These are phyloP conservation scores for Colostygia pectinataria DNA, from an alignment of 2,888 invertebrate species.

Conservation along the genomic window DNA sequence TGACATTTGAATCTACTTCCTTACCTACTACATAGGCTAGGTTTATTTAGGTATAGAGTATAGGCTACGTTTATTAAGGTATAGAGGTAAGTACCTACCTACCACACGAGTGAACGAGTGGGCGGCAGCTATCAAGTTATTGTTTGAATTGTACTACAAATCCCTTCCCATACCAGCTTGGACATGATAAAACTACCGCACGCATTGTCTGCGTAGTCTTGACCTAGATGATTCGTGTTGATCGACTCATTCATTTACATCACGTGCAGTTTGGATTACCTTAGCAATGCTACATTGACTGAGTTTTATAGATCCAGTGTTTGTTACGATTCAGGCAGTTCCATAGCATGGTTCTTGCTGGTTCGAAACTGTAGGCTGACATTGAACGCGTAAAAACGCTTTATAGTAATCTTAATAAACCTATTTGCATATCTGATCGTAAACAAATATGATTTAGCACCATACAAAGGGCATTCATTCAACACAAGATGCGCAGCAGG, in stretches of 20 bases:
- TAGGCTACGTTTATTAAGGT: too few relatives aligned
- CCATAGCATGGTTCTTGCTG: neutral
- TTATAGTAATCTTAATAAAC: too few relatives aligned
- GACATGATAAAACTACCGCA: constrained; percentile 20
- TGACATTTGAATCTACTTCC: too few relatives aligned
- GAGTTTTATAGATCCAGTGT: neutral
- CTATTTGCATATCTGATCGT: too few relatives aligned
- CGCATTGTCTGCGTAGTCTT: constrained; percentile 54
- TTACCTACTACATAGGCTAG: too few relatives aligned
- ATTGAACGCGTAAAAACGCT: too few relatives aligned
- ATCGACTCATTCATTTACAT: constrained; percentile 49
- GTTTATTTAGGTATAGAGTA: too few relatives aligned
- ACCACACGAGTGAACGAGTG: too few relatives aligned
- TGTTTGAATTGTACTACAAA: neutral
- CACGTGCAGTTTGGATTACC: constrained; percentile 37
- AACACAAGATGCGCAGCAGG: neutral
- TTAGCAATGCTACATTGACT: constrained; percentile 3
- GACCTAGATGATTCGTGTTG: constrained; percentile 66
- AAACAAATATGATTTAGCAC: neutral
- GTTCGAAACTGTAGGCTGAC: neutral
- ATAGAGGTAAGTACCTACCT: too few relatives aligned
- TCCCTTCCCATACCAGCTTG: neutral
- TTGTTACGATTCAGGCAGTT: neutral
- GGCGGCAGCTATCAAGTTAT: neutral
- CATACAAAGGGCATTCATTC: neutral